Percentiles rank a stretch among this genome's conserved stretches.
These are phyloP conservation scores for Solenodon paradoxus DNA, from an alignment of 2,113 vertebrate genomes.

Conservation along the genomic window DNA sequence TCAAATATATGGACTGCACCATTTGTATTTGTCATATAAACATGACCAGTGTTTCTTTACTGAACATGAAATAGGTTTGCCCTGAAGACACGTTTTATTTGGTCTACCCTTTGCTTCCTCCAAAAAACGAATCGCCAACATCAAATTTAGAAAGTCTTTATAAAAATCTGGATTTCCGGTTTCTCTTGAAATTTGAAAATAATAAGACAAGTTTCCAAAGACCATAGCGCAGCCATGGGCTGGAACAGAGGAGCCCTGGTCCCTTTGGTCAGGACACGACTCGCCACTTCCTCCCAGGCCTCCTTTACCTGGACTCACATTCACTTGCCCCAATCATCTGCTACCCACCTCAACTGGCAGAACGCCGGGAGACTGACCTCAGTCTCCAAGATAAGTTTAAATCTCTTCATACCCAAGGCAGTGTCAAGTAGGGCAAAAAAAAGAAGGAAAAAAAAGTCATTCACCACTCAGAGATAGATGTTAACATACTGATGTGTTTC, in stretches of 20 bases:
- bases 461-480: neutral
- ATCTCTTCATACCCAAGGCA: neutral
- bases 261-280: too few relatives aligned
- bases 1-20: neutral
- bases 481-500: neutral
- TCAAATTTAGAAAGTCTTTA: neutral
- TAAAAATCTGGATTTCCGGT: neutral
- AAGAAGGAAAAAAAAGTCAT: neutral
- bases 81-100: neutral
- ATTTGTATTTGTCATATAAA: neutral
- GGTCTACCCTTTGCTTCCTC: neutral
- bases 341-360: neutral
- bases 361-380: neutral
- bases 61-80: neutral
- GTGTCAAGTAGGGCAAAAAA: neutral
- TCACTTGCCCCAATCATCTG: neutral
- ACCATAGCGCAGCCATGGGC: too few relatives aligned
- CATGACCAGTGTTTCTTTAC: neutral
- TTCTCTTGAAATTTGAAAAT: neutral
- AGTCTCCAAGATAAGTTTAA: neutral
- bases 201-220: neutral
- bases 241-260: accelerated
- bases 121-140: neutral
- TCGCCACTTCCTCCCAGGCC: neutral
- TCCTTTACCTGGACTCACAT: neutral